phyloP scores from a whole-genome alignment of 2,888 invertebrate species.

The Nephrotoma flavescens region DNA sequence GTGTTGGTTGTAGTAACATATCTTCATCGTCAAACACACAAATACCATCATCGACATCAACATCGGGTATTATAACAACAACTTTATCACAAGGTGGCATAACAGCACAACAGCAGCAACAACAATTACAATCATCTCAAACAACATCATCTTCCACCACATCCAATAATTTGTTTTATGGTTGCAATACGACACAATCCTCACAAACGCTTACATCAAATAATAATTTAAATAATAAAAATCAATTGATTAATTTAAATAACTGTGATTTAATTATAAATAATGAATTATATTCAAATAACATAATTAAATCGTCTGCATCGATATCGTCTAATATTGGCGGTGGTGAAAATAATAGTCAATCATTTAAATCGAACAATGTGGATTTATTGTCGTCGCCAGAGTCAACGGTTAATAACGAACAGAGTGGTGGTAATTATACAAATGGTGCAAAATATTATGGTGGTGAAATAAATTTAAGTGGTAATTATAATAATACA shows the following conservation, averaged over 20 bases:
- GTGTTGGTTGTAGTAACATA: slow-evolving; percentile 11
- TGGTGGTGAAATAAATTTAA: slow-evolving; percentile 6
- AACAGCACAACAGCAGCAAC: slow-evolving; percentile 7
- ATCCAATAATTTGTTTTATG: slow-evolving; percentile 1
- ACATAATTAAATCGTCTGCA: neutral
- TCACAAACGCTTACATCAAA: neutral
- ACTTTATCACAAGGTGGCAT: neutral
- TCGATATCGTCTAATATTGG: neutral
- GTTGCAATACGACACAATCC: neutral
- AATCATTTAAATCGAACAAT: neutral
- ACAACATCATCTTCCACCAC: slow-evolving; percentile 7
- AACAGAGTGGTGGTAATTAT: neutral
- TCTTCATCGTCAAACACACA: slow-evolving; percentile 2
- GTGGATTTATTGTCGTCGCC: neutral
- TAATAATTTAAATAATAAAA: slow-evolving; percentile 4
- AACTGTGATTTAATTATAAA: neutral
- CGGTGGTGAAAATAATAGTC: neutral
- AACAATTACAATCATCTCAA: slow-evolving; percentile 1
- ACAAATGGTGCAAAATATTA: slow-evolving; percentile 15
- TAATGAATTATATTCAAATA: slow-evolving; percentile 1
- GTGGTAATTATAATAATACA: slow-evolving; percentile 2
- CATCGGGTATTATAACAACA: neutral
- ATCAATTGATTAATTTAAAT: slow-evolving; percentile 1
- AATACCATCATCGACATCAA: slow-evolving; percentile 1
- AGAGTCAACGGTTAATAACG: neutral